These are phyloP conservation scores for Montipora capitata DNA, from an alignment of 92 coral and sea anemone genomes.

Conservation along the genomic window DNA sequence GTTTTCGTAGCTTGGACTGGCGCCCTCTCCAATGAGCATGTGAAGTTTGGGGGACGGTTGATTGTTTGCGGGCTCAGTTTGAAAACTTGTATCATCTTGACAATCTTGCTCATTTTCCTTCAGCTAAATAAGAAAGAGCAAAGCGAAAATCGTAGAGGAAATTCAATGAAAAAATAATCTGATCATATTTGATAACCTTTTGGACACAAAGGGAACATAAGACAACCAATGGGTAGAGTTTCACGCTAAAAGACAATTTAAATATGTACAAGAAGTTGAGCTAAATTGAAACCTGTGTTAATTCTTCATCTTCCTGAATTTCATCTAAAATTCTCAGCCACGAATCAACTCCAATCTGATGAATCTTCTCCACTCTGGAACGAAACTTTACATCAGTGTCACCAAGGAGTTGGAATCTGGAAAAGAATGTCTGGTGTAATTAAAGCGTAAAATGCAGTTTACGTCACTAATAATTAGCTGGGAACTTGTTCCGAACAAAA, in stretches of 20 bases:
- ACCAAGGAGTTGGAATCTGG: constrained; percentile 66
- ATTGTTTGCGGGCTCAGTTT: constrained; percentile 12
- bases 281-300: constrained; percentile 26
- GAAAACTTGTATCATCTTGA: background rate
- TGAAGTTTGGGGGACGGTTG: constrained; percentile 38
- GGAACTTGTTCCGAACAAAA: no score
- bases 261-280: background rate
- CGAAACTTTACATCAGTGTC: constrained; percentile 89
- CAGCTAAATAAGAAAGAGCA: background rate
- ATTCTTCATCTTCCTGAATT: constrained; percentile 75
- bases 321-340: constrained; percentile 94
- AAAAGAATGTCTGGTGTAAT: background rate
- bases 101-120: background rate
- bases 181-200: no score
- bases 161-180: background rate
- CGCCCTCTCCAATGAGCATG: constrained; percentile 23
- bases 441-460: no score
- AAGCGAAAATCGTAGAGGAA: background rate
- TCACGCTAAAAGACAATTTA: no score
- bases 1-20: constrained; percentile 3
- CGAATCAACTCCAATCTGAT: constrained; percentile 93
- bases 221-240: background rate
- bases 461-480: no score
- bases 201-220: no score
- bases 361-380: constrained; percentile 93